Evolutionary conservation across 2,888 invertebrate species (phyloP).

Genomic region (Synergus gifuensis): DNA sequence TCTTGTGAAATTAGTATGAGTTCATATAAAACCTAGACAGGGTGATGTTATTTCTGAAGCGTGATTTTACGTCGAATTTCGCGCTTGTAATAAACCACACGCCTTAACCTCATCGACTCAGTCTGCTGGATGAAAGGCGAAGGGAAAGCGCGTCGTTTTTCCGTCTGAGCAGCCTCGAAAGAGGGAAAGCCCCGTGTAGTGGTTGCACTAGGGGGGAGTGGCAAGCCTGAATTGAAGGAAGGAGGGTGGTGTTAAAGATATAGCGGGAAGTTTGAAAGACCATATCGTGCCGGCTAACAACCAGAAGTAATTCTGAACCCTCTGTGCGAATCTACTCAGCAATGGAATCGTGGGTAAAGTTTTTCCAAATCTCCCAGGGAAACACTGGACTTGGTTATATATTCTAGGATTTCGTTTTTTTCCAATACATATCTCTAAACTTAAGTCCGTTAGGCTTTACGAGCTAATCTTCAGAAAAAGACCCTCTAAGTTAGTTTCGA

Average conservation of each 20-base stretch:
- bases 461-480: slow-evolving; percentile 27
- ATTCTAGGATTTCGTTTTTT: slow-evolving; percentile 1
- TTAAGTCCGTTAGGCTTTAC: slow-evolving; percentile 20
- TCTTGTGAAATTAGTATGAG: neutral
- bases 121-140: slow-evolving; percentile 37
- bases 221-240: neutral
- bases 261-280: slow-evolving; percentile 28
- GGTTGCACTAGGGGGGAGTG: neutral
- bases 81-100: slow-evolving; percentile 36
- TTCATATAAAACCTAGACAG: neutral
- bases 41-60: slow-evolving; percentile 7
- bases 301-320: slow-evolving; percentile 31
- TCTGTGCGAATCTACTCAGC: slow-evolving; percentile 12
- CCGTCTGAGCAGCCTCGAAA: slow-evolving; percentile 24
- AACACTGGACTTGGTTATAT: neutral
- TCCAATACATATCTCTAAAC: slow-evolving; percentile 29
- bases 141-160: slow-evolving; percentile 33
- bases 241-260: slow-evolving; percentile 11
- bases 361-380: neutral
- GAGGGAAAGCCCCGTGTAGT: slow-evolving; percentile 33
- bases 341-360: neutral
- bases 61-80: slow-evolving; percentile 23
- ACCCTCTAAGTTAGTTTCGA: slow-evolving; percentile 25
- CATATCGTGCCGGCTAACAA: slow-evolving; percentile 17
- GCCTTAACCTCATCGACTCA: slow-evolving; percentile 18